A percentile compares a stretch with the other conserved stretches of the same genome.
phyloP scores from a whole-genome alignment of 2,797 vertebrate genomes.

The Enteromius anoplus region DNA sequence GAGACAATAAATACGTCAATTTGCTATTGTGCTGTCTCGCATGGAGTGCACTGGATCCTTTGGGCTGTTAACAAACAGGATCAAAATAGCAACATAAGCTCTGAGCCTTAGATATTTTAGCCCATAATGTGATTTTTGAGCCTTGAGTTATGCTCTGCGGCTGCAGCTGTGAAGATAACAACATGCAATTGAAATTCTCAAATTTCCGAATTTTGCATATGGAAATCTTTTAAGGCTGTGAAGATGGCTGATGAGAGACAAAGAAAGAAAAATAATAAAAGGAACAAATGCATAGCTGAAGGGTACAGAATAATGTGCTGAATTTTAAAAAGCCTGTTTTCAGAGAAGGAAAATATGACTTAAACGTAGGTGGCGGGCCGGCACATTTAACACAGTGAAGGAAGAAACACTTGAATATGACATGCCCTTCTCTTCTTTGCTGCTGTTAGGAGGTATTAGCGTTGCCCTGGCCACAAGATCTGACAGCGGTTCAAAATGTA shows the following conservation, averaged over 20 bases:
- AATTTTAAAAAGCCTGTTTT: slow-evolving; percentile 35
- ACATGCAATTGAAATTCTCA: slow-evolving; percentile 13
- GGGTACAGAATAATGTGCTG: slow-evolving; percentile 30
- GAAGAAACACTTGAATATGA: slow-evolving; percentile 40
- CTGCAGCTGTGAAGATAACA: slow-evolving; percentile 39
- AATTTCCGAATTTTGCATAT: background rate
- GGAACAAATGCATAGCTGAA: slow-evolving; percentile 35
- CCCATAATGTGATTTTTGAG: slow-evolving; percentile 37
- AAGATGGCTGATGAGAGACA: slow-evolving; percentile 37
- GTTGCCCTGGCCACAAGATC: slow-evolving; percentile 30
- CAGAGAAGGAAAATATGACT: slow-evolving; percentile 12
- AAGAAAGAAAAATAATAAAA: slow-evolving; percentile 14
- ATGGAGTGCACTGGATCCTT: slow-evolving; percentile 18
- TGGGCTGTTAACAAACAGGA: slow-evolving; percentile 27
- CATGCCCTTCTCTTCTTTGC: slow-evolving; percentile 39
- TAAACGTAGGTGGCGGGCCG: slow-evolving; percentile 25
- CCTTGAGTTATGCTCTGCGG: slow-evolving; percentile 15
- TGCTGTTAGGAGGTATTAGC: slow-evolving; percentile 47
- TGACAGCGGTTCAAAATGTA: slow-evolving; percentile 40
- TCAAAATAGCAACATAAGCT: slow-evolving; percentile 43
- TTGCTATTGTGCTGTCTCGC: background rate
- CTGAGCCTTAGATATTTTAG: slow-evolving; percentile 22
- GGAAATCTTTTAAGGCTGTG: slow-evolving; percentile 17
- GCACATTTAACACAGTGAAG: slow-evolving; percentile 33
- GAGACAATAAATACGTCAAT: background rate